Conservation (phyloP, 2,113 vertebrate genomes). For the Catharus fuscescens region DNA sequence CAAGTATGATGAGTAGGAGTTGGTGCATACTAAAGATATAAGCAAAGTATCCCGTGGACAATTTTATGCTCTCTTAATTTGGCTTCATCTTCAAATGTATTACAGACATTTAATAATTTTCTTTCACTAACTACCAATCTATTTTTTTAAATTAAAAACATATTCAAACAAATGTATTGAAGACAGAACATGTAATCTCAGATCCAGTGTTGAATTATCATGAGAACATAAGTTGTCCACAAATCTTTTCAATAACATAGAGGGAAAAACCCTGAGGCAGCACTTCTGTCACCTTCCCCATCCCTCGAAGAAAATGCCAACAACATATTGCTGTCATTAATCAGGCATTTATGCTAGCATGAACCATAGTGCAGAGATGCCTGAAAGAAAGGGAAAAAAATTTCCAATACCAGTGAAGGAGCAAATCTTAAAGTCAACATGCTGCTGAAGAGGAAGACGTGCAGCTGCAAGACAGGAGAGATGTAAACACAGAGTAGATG, state of each 20-base stretch:
- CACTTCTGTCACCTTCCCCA: not conserved
- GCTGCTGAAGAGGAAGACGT: not conserved
- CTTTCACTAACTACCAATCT: not conserved
- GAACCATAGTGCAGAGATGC: not conserved
- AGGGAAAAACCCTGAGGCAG: not conserved
- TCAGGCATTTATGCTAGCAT: not conserved
- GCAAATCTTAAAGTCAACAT: not conserved
- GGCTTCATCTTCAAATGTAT: not conserved
- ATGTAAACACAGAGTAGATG: not conserved
- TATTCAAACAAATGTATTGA: not conserved
- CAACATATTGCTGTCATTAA: not conserved
- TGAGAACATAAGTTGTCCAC: not conserved
- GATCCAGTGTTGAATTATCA: not conserved
- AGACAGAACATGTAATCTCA: not conserved
- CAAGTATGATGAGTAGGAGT: not conserved
- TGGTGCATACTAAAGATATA: not conserved
- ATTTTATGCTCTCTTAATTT: not conserved
- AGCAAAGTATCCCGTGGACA: not conserved
- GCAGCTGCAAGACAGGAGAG: not conserved
- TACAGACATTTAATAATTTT: not conserved
- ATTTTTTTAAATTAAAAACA: not conserved
- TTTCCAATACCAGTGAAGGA: not conserved
- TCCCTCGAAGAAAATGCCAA: not conserved
- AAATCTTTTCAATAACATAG: not conserved
- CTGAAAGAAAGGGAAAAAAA: not conserved